These are phyloP conservation scores for Chamaetylas fuelleborni DNA, from an alignment of 2,113 vertebrate genomes.

Conservation along the genomic window DNA sequence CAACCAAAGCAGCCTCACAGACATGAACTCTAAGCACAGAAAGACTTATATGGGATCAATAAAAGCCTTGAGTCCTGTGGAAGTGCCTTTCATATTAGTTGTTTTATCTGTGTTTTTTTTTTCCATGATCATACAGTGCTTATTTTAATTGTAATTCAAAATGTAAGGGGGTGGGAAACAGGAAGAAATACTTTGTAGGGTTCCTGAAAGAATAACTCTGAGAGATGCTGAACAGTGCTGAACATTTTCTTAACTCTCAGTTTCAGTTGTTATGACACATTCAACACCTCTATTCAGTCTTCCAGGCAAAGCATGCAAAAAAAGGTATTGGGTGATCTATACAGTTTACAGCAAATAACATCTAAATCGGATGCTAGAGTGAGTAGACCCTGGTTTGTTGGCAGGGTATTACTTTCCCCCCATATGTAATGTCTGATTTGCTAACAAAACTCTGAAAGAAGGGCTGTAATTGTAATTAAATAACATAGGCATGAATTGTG, in stretches of 20 bases:
- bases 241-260: not conserved
- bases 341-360: not conserved
- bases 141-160: not conserved
- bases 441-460: not conserved
- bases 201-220: not conserved
- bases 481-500: not conserved
- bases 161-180: not conserved
- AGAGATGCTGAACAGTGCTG: not conserved
- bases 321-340: not conserved
- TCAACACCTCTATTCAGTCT: not conserved
- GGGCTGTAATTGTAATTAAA: not conserved
- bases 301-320: not conserved
- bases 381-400: not conserved
- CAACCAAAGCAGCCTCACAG: not conserved
- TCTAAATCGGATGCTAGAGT: not conserved
- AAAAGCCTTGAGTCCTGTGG: not conserved
- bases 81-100: not conserved
- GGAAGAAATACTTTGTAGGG: not conserved
- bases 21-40: not conserved
- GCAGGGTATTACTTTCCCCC: not conserved
- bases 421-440: not conserved
- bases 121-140: rapidly evolving
- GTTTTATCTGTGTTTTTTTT: not conserved
- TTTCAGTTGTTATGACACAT: not conserved
- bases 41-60: not conserved